Conservation (phyloP, 1,140 invertebrate species). For the Phortica variegata region DNA sequence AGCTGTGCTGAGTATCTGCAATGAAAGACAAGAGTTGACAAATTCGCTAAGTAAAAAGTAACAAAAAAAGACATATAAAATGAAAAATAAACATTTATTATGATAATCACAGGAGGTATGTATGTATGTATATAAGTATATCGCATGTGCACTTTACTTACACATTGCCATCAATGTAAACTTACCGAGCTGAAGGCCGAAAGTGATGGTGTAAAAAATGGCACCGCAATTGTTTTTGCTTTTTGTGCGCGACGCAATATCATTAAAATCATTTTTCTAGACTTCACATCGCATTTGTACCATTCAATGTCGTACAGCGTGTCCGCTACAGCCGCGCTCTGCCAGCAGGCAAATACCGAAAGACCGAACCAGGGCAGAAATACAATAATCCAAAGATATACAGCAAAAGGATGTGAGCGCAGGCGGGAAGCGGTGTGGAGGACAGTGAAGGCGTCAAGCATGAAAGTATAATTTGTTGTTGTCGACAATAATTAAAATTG, state of each 20-base stretch:
- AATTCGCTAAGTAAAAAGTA: background rate
- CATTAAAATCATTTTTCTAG: slow-evolving; percentile 55
- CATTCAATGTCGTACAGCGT: slow-evolving; percentile 48
- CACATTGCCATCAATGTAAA: slow-evolving; percentile 7
- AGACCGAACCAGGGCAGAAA: too few species aligned
- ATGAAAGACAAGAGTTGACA: background rate
- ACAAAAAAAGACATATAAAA: background rate
- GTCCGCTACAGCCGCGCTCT: slow-evolving; percentile 42
- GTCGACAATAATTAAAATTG: slow-evolving; percentile 51
- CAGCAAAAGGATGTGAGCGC: background rate
- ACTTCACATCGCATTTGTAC: slow-evolving; percentile 53
- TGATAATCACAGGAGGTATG: slow-evolving; percentile 18
- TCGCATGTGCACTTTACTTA: background rate
- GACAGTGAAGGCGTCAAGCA: background rate
- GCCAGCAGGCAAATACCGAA: slow-evolving; percentile 4
- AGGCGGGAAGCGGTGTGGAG: background rate
- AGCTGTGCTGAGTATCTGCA: slow-evolving; percentile 49
- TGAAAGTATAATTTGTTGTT: slow-evolving; percentile 45
- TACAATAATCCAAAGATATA: slow-evolving; percentile 4
- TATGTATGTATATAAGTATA: background rate
- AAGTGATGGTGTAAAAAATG: slow-evolving; percentile 53
- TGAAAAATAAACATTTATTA: slow-evolving; percentile 32
- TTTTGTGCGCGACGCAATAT: slow-evolving; percentile 49
- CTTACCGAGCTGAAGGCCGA: slow-evolving; percentile 44
- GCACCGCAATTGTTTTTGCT: slow-evolving; percentile 47